phyloP scores from a whole-genome alignment of 2,797 vertebrate species.

The Picus viridis region DNA sequence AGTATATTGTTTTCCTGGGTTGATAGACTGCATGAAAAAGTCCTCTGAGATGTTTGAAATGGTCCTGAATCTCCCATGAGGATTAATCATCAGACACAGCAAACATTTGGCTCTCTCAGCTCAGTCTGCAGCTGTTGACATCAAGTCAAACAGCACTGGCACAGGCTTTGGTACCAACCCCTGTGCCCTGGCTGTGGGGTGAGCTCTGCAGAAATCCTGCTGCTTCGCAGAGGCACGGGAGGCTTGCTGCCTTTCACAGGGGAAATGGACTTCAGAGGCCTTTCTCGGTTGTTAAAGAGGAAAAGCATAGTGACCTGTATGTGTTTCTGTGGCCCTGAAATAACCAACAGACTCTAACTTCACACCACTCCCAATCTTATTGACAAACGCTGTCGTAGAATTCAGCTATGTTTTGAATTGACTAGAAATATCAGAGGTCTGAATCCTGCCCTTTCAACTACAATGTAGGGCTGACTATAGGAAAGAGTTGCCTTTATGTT shows the following conservation, averaged over 20 bases:
- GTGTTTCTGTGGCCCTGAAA: not conserved
- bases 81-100: not conserved
- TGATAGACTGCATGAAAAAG: not conserved
- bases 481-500: not conserved
- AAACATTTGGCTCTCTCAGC: not conserved
- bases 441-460: not conserved
- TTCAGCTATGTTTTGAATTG: not conserved
- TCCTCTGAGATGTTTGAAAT: not conserved
- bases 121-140: not conserved
- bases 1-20: not conserved
- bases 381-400: not conserved
- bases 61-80: not conserved
- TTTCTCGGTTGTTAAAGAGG: not conserved
- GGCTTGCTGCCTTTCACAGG: not conserved
- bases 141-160: fast-evolving
- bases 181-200: fast-evolving
- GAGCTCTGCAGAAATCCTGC: not conserved
- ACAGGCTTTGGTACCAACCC: fast-evolving
- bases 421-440: not conserved
- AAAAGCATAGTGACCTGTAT: not conserved
- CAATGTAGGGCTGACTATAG: not conserved
- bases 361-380: not conserved
- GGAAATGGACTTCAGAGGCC: not conserved
- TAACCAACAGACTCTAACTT: not conserved
- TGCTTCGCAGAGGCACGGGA: not conserved